These are phyloP conservation scores for Clistopyga incitator DNA, from an alignment of 2,888 invertebrate species.

Conservation along the genomic window DNA sequence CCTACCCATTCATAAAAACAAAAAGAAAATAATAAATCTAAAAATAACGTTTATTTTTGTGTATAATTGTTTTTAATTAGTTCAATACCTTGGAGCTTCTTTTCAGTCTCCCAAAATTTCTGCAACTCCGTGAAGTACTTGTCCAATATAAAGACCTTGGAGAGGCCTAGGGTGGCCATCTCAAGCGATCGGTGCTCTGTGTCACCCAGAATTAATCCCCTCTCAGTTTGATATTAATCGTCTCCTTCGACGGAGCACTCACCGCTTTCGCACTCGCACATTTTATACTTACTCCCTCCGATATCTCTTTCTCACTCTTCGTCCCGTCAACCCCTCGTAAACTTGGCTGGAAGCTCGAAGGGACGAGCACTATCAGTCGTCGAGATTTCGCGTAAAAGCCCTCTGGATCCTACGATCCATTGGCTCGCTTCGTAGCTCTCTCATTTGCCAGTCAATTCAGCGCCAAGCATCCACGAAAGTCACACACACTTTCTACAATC, in stretches of 20 bases:
- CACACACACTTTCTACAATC: conserved; percentile 30
- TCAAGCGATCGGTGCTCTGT: conserved; percentile 77
- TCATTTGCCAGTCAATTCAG: conserved; percentile 45
- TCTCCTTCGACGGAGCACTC: conserved; percentile 73
- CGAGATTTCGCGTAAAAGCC: conserved; percentile 12
- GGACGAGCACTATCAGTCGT: conserved; percentile 4
- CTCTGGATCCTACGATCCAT: conserved; percentile 50
- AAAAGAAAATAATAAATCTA: too few relatives aligned
- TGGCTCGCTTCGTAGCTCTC: conserved; percentile 20
- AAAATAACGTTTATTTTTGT: not conserved
- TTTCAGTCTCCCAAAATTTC: conserved; percentile 98
- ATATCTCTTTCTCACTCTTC: not conserved
- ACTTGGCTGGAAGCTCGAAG: conserved; percentile 2
- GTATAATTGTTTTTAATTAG: conserved; percentile 11
- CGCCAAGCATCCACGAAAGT: conserved; percentile 21
- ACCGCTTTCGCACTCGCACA: conserved; percentile 80
- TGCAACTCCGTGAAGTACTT: conserved; percentile 98
- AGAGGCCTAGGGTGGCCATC: conserved; percentile 98
- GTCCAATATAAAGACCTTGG: conserved; percentile 98
- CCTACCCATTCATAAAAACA: too few relatives aligned
- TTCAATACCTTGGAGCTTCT: conserved; percentile 95
- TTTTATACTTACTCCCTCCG: conserved; percentile 68
- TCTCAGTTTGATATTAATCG: conserved; percentile 56
- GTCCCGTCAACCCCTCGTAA: conserved; percentile 19
- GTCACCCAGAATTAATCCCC: conserved; percentile 72